Evolutionary conservation across 2,113 vertebrate genomes (phyloP).

Genomic region (Scolopax mira): DNA sequence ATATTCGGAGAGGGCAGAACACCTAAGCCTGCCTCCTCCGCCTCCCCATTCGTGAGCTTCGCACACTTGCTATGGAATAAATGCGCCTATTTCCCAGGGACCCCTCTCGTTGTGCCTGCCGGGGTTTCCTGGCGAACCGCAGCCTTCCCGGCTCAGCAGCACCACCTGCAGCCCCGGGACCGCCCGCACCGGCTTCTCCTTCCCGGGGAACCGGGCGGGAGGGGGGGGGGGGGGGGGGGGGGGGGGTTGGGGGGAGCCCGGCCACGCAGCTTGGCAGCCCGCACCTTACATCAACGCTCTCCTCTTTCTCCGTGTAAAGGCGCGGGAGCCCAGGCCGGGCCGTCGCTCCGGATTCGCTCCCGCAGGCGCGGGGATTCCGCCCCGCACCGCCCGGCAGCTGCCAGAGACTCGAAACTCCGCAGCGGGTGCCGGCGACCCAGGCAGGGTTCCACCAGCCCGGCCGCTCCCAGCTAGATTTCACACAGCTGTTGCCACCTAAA

Average conservation of each 20-base stretch:
- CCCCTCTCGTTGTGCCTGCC: conserved; percentile 73
- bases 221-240: not conserved
- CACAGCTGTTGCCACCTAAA: not conserved
- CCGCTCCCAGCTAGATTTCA: not conserved
- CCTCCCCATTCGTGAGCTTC: conserved; percentile 81
- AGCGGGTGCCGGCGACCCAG: not conserved
- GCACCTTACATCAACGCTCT: not conserved
- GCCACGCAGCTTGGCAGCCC: too few relatives aligned
- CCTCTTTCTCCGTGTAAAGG: fast-evolving
- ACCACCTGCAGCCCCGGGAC: conserved; percentile 71
- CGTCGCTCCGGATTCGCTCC: fast-evolving
- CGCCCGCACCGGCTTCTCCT: not conserved
- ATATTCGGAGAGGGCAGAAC: conserved; percentile 74
- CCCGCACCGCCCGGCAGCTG: not conserved
- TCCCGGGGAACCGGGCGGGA: not conserved
- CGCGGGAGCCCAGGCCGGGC: not conserved
- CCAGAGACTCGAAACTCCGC: not conserved
- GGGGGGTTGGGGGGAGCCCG: too few relatives aligned
- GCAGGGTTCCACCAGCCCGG: not conserved
- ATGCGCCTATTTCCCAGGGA: conserved; percentile 87
- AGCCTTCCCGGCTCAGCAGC: conserved; percentile 71
- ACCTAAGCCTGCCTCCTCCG: conserved; percentile 79
- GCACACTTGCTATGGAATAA: conserved; percentile 87
- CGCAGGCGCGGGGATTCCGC: fast-evolving
- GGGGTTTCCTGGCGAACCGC: conserved; percentile 56